A percentile compares a stretch with the other conserved stretches of the same genome.
Evolutionary conservation across 2,888 invertebrate genomes (phyloP).

Genomic region (Scaptomyza parva): DNA sequence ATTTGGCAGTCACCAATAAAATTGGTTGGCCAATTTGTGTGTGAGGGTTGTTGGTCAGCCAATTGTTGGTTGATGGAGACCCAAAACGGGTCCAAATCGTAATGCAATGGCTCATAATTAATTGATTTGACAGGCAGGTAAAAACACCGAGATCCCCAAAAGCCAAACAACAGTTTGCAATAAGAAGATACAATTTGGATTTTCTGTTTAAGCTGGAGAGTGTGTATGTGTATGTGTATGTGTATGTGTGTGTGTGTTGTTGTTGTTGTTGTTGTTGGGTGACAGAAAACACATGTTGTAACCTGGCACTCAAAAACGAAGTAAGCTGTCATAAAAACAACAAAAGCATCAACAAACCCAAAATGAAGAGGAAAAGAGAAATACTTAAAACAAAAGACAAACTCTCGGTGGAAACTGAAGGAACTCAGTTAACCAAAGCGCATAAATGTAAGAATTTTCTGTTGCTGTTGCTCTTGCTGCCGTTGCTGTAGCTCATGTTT

Average conservation of each 20-base stretch:
- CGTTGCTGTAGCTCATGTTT: constrained; percentile 43
- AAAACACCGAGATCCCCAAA: constrained; percentile 11
- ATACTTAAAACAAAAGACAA: constrained; percentile 36
- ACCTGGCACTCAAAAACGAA: constrained; percentile 47
- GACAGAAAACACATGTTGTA: constrained; percentile 61
- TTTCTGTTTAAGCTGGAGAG: constrained; percentile 1
- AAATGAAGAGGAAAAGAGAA: not conserved
- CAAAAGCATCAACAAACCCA: no score
- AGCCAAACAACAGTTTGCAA: constrained; percentile 34
- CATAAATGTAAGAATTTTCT: constrained; percentile 63
- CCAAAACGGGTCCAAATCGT: constrained; percentile 20
- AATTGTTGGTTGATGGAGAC: constrained; percentile 28
- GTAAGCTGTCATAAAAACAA: constrained; percentile 74
- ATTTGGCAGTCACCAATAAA: constrained; percentile 50
- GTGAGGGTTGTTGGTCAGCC: constrained; percentile 13
- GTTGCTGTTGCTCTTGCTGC: constrained; percentile 33
- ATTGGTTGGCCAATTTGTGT: constrained; percentile 25
- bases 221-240: constrained; percentile 1
- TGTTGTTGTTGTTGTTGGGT: no score
- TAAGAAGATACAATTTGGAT: not conserved
- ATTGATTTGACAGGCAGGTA: constrained; percentile 49
- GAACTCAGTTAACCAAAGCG: constrained; percentile 62
- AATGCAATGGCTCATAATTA: constrained; percentile 53
- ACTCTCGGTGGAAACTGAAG: constrained; percentile 20
- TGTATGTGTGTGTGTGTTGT: not conserved